Base-by-base conservation (phyloP, 2,888 invertebrate genomes). In the Meandrusa payeni region DNA sequence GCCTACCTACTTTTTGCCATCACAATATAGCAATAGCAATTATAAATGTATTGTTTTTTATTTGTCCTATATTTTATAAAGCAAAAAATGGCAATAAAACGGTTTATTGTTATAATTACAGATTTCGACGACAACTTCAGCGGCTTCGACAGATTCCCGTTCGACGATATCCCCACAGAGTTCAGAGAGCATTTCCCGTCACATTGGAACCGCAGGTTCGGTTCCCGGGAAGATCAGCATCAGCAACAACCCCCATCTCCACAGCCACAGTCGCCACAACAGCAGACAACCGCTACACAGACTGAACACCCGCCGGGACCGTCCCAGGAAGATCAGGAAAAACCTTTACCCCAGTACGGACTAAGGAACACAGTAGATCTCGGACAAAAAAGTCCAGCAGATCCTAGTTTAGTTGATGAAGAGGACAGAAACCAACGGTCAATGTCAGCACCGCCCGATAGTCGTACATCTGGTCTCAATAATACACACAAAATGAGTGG, bases 341-440 rank as follows among this genome's bases (percentile, higher is more conserved):
- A 64, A 12, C 69, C 69, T 44, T 61, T 93, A 5, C 90, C 91
- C 33, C 93, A 93, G 56, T 91, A 93, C 89, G 92, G 92, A 2
- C 69, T 93, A 46, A 90, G 94, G 52, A 95, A 95, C 64, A 95
- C 95, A 11, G 92, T 94, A 47, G 94, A 95, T 68, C 90, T 95
- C 65, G 94, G 94, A 34, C 93, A 93, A 53, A 91, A 90, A 63
- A 88, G 88, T 55, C 82, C 90, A 59, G 86, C 86, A 24, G 90
- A 89, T 59, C 76, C 85, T 23, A 78, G 82, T 57, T 49, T 81
- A 59, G 80, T 83, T 64, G 82, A 86, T 76, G 89, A 86, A 26
- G 90, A 89, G 50, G 91, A 89, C 68, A 88, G 93, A 52, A 89
- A 88, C 42, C 92, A 92, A 55, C 88, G 95, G 64, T 93, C 94